Evolutionary conservation across 2,113 vertebrate genomes (phyloP).

Genomic region (Eira barbara): DNA sequence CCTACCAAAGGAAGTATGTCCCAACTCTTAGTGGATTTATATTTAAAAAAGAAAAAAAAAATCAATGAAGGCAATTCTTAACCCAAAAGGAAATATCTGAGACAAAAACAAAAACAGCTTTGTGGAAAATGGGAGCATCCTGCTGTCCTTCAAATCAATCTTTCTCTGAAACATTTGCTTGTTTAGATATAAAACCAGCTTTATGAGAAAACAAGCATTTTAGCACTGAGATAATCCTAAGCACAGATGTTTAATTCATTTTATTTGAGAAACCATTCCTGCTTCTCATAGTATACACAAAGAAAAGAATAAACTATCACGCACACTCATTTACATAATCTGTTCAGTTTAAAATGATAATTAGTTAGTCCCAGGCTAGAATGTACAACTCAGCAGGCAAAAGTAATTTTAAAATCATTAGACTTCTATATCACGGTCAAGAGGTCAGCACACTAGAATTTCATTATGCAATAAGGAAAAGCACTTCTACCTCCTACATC

Average conservation of each 20-base stretch:
- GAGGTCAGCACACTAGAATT: slow-evolving; percentile 62
- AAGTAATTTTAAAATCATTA: slow-evolving; percentile 76
- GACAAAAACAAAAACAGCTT: background rate
- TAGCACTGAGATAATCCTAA: background rate
- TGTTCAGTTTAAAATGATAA: slow-evolving; percentile 70
- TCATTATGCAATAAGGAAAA: slow-evolving; percentile 57
- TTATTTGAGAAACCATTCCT: slow-evolving; percentile 43
- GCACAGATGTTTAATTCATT: slow-evolving; percentile 42
- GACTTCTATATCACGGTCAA: slow-evolving; percentile 59
- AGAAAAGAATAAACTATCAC: slow-evolving; percentile 44
- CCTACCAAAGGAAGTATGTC: background rate
- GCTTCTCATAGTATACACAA: background rate
- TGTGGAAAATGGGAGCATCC: background rate
- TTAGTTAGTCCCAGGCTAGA: slow-evolving; percentile 61
- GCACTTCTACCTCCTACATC: slow-evolving; percentile 16
- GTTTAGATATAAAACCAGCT: background rate
- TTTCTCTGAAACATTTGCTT: background rate
- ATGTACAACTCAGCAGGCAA: slow-evolving; percentile 70
- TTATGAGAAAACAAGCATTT: slow-evolving; percentile 37
- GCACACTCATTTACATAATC: slow-evolving; percentile 63
- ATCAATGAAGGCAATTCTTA: background rate
- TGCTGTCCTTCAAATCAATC: background rate
- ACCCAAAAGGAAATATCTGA: background rate
- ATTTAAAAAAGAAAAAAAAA: background rate
- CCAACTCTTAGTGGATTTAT: background rate